phyloP scores from a whole-genome alignment of 2,797 vertebrate species.

The Channallabes apus region DNA sequence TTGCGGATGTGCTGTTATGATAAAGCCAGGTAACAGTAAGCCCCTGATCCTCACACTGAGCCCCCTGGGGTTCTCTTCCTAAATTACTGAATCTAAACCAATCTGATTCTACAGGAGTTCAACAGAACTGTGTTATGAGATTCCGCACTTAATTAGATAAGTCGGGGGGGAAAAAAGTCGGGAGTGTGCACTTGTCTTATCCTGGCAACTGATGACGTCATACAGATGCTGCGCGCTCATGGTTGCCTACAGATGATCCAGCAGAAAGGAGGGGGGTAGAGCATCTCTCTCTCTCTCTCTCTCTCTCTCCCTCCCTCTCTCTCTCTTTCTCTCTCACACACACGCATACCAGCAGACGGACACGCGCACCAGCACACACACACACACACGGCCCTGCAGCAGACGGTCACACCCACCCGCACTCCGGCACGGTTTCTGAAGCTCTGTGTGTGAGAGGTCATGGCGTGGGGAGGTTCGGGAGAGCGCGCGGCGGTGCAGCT shows the following conservation, averaged over 20 bases:
- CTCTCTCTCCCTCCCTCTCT: not conserved
- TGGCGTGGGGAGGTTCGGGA: constrained; percentile 78
- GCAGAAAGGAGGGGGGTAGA: not conserved
- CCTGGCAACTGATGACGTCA: constrained; percentile 35
- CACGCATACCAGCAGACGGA: not conserved
- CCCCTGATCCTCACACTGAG: not conserved
- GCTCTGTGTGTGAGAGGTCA: constrained; percentile 50
- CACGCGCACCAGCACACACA: not conserved
- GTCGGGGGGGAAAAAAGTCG: too few species aligned
- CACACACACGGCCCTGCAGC: not conserved
- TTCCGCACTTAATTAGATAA: not conserved
- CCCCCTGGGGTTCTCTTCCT: not conserved
- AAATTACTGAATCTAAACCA: not conserved
- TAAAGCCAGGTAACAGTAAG: not conserved
- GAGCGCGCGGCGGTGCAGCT: constrained; percentile 88
- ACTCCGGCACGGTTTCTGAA: not conserved
- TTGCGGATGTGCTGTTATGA: not conserved
- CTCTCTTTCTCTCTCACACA: not conserved
- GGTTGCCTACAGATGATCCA: not conserved
- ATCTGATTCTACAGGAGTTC: not conserved
- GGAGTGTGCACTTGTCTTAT: not conserved
- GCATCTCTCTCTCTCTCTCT: not conserved
- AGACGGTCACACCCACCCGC: constrained; percentile 9
- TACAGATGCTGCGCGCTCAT: constrained; percentile 4
- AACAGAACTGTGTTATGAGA: not conserved